Evolutionary conservation across 2,888 invertebrate species (phyloP), one percentile per base, ranked within the genome.

Genomic region (Epirrhoe alternata): DNA sequence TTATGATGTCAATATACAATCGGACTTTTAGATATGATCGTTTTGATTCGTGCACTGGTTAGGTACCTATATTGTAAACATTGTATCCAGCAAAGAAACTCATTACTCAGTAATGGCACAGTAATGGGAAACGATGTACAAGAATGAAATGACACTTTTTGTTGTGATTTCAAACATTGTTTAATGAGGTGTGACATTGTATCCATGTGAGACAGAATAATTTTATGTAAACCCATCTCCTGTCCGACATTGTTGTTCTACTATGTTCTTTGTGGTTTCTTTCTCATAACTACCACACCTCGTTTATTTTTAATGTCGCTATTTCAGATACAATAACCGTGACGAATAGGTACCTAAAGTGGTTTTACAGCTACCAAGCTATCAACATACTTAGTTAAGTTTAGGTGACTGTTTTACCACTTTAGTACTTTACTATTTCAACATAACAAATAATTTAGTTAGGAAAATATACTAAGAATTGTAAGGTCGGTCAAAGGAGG

Each of bases 151-250:
- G 4, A 12, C 52, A 8, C 7, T 7, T 45, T 45, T 56, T 45
- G 17, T 56, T 56, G 54, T 56, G n/a, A 45, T 45, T 56, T 56
- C n/a, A 24, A 56, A 56, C 45, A 56, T 49, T 57, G 50, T 58
- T 57, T 30, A 49, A 50, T 12, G 31, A 38, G 16, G 14, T 58
- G 35, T 35, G 14, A 51, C 51, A 42, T 38, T 38, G 50, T 51
- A 59, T 24, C 6, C 24, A 51, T 67, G 35, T 17, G 51, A 45
- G 14, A 45, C 45, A 45, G 45, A 14, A 14, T 45, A 45, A 12
- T 14, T 45, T 45, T 45, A 14, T 45, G 14, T 45, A 38, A 6
- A 38, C 38, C 38, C 10, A 38, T 45, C 42, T 45, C 5, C 4
- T 45, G 24, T n/a, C 24, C 24, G n/a, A 45, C 45, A 45, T 45